phyloP scores from a whole-genome alignment of 1,140 invertebrate genomes.

The Micrasema longulum region DNA sequence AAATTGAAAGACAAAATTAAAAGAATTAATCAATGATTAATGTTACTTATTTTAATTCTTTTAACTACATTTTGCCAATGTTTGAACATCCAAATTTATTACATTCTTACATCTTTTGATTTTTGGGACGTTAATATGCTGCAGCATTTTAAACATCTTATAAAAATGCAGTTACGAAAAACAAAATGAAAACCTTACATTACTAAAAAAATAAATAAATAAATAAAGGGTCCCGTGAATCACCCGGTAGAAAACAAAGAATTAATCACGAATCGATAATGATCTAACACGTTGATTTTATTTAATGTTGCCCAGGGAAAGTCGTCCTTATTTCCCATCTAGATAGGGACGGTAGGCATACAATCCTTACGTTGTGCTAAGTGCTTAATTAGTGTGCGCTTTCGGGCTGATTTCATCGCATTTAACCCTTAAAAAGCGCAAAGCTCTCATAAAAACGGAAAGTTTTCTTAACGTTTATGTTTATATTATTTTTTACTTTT shows the following conservation, averaged over 20 bases:
- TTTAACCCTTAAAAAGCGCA: constrained; percentile 27
- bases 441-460: too few species aligned
- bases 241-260: constrained; percentile 27
- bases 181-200: constrained; percentile 12
- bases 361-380: constrained; percentile 32
- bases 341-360: constrained; percentile 12
- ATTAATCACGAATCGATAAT: constrained; percentile 51
- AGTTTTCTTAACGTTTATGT: too few species aligned
- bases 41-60: too few species aligned
- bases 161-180: neutral
- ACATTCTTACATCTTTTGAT: too few species aligned
- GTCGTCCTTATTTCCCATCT: constrained; percentile 21
- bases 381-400: constrained; percentile 36
- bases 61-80: too few species aligned
- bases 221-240: constrained; percentile 2
- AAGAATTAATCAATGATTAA: too few species aligned
- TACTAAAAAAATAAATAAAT: neutral
- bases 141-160: too few species aligned
- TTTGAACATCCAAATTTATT: too few species aligned
- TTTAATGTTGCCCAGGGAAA: constrained; percentile 22
- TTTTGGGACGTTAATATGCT: too few species aligned
- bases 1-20: too few species aligned
- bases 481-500: too few species aligned
- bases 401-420: constrained; percentile 20
- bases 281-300: constrained; percentile 50